A percentile compares a stretch with the other conserved stretches of the same genome.
Conservation (phyloP, 2,113 vertebrate genomes). For the Vulpes ferrilata region DNA sequence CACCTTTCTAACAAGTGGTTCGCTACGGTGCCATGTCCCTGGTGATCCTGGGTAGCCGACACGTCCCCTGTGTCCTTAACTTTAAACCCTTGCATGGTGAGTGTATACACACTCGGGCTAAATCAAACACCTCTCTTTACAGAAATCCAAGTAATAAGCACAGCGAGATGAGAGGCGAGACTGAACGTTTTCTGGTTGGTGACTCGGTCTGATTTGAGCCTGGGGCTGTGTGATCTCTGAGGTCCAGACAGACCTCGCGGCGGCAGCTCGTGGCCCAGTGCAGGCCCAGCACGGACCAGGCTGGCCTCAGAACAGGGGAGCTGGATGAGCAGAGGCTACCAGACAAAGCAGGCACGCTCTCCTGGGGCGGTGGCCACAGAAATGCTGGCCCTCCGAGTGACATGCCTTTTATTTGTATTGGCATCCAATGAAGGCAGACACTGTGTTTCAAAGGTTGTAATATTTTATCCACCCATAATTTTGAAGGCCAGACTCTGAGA, state of each 20-base stretch:
- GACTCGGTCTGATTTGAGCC: background rate
- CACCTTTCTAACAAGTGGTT: fast-evolving
- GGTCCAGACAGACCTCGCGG: fast-evolving
- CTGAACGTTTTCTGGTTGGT: too few species aligned
- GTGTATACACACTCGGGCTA: fast-evolving
- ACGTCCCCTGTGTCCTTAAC: background rate
- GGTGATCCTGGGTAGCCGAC: fast-evolving
- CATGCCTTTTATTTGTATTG: background rate
- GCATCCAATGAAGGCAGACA: conserved; percentile 47
- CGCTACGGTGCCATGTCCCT: background rate
- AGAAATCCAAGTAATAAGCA: background rate
- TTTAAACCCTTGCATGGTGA: fast-evolving
- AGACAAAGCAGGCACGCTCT: fast-evolving
- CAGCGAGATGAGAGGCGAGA: fast-evolving
- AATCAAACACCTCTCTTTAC: background rate
- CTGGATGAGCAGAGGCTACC: fast-evolving
- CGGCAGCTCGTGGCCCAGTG: fast-evolving
- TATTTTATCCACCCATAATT: conserved; percentile 54
- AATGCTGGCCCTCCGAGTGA: fast-evolving
- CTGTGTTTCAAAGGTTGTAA: background rate
- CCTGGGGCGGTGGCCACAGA: fast-evolving
- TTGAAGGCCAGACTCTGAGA: conserved; percentile 72
- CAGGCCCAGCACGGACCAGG: fast-evolving
- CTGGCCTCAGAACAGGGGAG: fast-evolving
- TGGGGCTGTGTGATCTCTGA: background rate